phyloP scores from a whole-genome alignment of 2,113 vertebrate genomes.

The Hystrix brachyura region DNA sequence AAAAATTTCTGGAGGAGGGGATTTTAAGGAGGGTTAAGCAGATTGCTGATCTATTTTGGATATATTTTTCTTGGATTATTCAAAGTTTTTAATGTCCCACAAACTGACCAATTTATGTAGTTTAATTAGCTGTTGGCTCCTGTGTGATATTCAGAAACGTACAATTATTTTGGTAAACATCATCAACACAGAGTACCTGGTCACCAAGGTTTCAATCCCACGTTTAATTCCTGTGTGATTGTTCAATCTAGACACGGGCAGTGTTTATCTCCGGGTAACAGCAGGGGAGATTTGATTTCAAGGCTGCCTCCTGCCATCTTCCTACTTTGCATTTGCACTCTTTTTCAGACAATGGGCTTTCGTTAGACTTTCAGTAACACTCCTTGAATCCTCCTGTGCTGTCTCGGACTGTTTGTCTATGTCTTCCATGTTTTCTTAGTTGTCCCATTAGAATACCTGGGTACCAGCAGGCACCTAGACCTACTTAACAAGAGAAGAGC shows the following conservation, averaged over 20 bases:
- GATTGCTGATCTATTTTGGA: neutral
- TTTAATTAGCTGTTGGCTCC: constrained; percentile 66
- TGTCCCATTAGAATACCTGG: constrained; percentile 10
- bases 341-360: neutral
- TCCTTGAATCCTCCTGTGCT: neutral
- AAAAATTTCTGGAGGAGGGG: neutral
- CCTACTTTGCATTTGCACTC: neutral
- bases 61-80: constrained; percentile 39
- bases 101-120: constrained; percentile 52
- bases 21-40: neutral
- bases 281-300: neutral
- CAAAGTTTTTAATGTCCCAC: constrained; percentile 52
- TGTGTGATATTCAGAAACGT: constrained; percentile 15
- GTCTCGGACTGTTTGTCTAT: neutral
- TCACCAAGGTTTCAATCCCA: neutral
- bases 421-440: constrained; percentile 42
- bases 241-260: constrained; percentile 19
- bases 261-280: neutral
- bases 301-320: neutral
- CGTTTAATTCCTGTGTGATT: constrained; percentile 44
- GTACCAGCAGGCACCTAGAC: constrained; percentile 20
- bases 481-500: constrained; percentile 30
- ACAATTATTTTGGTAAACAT: constrained; percentile 69
- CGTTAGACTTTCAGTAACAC: constrained; percentile 45
- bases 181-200: constrained; percentile 21